A percentile compares a stretch with the other conserved stretches of the same genome.
Conservation (phyloP, 2,113 vertebrate genomes). For the Zeus faber region DNA sequence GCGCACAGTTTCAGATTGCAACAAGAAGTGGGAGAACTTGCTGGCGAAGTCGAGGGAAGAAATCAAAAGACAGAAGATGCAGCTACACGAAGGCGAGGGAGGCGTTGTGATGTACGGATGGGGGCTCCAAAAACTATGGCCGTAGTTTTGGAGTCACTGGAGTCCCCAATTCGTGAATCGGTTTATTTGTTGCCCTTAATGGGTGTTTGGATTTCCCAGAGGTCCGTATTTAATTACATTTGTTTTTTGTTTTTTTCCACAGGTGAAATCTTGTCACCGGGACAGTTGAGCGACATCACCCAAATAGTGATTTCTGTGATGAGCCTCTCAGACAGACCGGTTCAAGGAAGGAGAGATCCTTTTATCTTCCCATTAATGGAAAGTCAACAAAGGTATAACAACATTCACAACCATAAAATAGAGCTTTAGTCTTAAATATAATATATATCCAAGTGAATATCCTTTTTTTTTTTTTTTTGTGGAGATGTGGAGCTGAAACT, state of each 20-base stretch:
- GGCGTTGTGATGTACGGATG: no score
- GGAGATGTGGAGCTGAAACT: no score
- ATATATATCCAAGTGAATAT: no score
- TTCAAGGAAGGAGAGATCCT: slow-evolving; percentile 18
- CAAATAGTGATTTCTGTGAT: slow-evolving; percentile 54
- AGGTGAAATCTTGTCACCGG: slow-evolving; percentile 34
- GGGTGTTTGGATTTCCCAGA: background rate
- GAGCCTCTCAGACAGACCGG: slow-evolving; percentile 41
- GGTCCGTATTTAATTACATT: background rate
- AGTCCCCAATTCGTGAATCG: background rate
- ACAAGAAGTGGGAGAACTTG: slow-evolving; percentile 62
- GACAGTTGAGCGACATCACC: slow-evolving; percentile 45
- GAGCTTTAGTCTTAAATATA: no score
- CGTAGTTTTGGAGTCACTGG: background rate
- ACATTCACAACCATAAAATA: background rate
- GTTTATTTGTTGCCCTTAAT: background rate
- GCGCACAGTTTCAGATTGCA: slow-evolving; percentile 52
- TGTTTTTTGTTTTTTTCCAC: slow-evolving; percentile 11
- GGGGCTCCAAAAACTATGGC: background rate
- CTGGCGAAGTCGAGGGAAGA: slow-evolving; percentile 53
- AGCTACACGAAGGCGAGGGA: slow-evolving; percentile 23
- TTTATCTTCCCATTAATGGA: slow-evolving; percentile 20
- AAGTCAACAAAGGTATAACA: slow-evolving; percentile 26
- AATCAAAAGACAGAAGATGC: slow-evolving; percentile 49
- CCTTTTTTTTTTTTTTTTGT: no score